A percentile compares a stretch with the other conserved stretches of the same genome.
Evolutionary conservation across 2,888 invertebrate species (phyloP).

Genomic region (Adelognathus sp.): DNA sequence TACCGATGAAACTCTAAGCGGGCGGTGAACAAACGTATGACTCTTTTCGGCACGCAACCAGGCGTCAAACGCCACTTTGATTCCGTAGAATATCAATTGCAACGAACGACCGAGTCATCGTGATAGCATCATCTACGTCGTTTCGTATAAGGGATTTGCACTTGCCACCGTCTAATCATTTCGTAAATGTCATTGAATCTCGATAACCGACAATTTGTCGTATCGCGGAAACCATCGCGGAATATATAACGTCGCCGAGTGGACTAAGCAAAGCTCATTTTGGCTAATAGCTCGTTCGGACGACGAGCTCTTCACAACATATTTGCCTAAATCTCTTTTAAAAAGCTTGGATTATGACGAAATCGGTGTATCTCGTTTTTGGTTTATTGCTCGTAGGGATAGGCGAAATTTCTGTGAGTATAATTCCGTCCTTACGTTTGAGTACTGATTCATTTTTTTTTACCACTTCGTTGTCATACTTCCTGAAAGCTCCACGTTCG

Average conservation of each 20-base stretch:
- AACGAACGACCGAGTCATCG: conserved; percentile 13
- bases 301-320: not conserved
- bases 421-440: too few relatives aligned
- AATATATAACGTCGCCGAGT: not conserved
- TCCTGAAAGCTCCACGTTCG: too few relatives aligned
- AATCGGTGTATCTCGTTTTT: not conserved
- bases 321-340: not conserved
- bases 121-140: not conserved
- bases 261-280: not conserved
- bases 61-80: not conserved
- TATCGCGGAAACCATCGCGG: not conserved
- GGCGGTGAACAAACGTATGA: not conserved
- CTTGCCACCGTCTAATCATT: not conserved
- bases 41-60: not conserved
- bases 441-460: not conserved
- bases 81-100: not conserved
- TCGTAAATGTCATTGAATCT: conserved; percentile 7
- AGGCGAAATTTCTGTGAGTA: not conserved
- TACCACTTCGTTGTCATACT: not conserved
- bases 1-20: not conserved
- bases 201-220: conserved; percentile 30
- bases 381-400: not conserved
- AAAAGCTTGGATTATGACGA: not conserved
- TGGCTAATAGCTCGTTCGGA: not conserved
- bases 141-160: not conserved